Percentiles rank a stretch among this genome's conserved stretches.
Evolutionary conservation across 2,797 vertebrate species (phyloP).

Genomic region (Schizothorax lantsangensis): DNA sequence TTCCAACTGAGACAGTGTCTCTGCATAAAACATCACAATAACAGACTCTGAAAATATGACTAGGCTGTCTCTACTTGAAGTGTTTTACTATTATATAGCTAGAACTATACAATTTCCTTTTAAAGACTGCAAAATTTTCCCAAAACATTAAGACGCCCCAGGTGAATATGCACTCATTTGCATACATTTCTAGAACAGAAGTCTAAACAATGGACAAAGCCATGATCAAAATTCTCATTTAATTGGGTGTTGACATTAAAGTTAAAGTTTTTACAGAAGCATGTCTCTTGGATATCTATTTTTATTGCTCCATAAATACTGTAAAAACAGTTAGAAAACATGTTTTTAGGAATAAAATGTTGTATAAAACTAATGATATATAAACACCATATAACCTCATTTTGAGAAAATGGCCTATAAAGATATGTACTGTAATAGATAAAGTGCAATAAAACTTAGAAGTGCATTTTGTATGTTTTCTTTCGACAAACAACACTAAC

Average conservation of each 20-base stretch:
- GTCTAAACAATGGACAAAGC: not conserved
- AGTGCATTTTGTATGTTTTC: not conserved
- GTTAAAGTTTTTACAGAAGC: not conserved
- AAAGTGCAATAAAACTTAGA: too few relatives aligned
- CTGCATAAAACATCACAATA: not conserved
- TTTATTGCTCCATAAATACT: not conserved
- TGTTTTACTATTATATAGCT: not conserved
- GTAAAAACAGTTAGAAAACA: not conserved
- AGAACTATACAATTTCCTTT: not conserved
- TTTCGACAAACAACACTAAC: not conserved
- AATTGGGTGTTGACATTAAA: not conserved
- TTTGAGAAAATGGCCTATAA: not conserved
- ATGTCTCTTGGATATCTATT: not conserved
- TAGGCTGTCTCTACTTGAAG: not conserved
- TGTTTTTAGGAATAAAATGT: not conserved
- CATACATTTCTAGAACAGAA: not conserved
- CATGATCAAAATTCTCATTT: not conserved
- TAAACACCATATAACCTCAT: too few relatives aligned
- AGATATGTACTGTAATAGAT: not conserved
- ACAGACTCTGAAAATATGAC: not conserved
- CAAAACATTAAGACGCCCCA: not conserved
- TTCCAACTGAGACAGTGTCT: not conserved
- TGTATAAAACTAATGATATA: too few relatives aligned
- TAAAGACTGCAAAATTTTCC: not conserved
- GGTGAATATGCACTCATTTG: not conserved